A percentile compares a stretch with the other conserved stretches of the same genome.
These are phyloP conservation scores for Agrilus mali DNA, from an alignment of 2,888 invertebrate genomes.

Conservation along the genomic window DNA sequence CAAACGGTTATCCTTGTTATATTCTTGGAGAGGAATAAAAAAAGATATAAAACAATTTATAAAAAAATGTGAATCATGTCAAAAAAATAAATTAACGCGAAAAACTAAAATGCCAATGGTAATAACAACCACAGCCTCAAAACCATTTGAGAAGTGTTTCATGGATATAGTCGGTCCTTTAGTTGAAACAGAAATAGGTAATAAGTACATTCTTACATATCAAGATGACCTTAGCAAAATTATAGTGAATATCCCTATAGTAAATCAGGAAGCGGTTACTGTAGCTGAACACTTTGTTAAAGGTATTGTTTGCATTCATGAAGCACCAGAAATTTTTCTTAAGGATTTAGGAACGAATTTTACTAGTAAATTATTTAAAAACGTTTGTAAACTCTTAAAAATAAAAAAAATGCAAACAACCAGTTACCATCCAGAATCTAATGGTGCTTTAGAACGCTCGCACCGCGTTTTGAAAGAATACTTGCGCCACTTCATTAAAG, in stretches of 20 bases:
- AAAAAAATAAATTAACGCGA: neutral
- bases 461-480: too few relatives aligned
- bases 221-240: too few relatives aligned
- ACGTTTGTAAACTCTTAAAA: conserved; percentile 17
- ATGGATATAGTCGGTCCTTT: neutral
- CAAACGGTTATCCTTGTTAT: neutral
- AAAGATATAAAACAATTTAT: neutral
- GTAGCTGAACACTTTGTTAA: neutral
- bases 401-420: conserved; percentile 19
- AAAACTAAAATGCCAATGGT: neutral
- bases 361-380: conserved; percentile 14
- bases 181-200: neutral
- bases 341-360: conserved; percentile 11
- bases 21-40: neutral
- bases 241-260: neutral
- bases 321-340: conserved; percentile 1
- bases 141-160: neutral
- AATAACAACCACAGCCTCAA: too few relatives aligned
- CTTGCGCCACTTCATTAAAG: too few relatives aligned
- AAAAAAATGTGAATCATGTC: neutral
- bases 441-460: too few relatives aligned
- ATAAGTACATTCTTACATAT: neutral
- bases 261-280: neutral
- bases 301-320: neutral
- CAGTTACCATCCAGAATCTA: conserved; percentile 18